A percentile compares a stretch with the other conserved stretches of the same genome.
These are phyloP conservation scores for Raja brachyura DNA, from an alignment of 2,113 vertebrate genomes.

Conservation along the genomic window DNA sequence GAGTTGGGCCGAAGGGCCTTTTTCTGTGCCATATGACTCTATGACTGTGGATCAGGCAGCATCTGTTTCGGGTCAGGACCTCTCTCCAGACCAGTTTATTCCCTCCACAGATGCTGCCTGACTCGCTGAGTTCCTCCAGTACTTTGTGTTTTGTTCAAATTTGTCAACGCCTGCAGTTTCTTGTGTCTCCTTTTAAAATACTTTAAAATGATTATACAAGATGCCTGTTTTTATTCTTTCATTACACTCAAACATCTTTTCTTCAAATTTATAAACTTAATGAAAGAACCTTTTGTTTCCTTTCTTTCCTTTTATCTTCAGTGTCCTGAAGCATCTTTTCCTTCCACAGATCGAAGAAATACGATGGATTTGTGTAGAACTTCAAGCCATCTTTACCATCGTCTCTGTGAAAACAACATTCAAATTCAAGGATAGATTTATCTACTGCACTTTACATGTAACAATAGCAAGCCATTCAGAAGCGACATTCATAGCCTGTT, in stretches of 20 bases:
- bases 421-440: constrained; percentile 26
- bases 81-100: too few species aligned
- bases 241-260: background rate
- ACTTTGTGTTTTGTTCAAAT: too few species aligned
- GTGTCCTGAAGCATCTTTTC: constrained; percentile 99
- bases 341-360: constrained; percentile 97
- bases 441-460: background rate
- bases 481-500: too few species aligned
- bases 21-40: too few species aligned
- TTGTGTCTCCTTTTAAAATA: background rate
- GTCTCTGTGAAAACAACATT: constrained; percentile 66
- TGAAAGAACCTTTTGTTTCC: constrained; percentile 88
- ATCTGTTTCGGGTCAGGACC: too few species aligned
- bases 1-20: too few species aligned
- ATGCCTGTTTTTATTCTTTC: background rate
- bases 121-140: too few species aligned
- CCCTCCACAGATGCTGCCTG: too few species aligned
- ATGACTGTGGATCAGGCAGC: too few species aligned
- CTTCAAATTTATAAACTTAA: constrained; percentile 24
- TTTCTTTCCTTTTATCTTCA: constrained; percentile 94
- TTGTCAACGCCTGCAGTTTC: too few species aligned
- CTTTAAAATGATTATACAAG: background rate
- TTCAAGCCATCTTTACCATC: constrained; percentile 95
- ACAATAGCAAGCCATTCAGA: background rate
- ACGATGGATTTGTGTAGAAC: constrained; percentile 97